Evolutionary conservation across 2,113 vertebrate species (phyloP).

Genomic region (Gorilla gorilla): DNA sequence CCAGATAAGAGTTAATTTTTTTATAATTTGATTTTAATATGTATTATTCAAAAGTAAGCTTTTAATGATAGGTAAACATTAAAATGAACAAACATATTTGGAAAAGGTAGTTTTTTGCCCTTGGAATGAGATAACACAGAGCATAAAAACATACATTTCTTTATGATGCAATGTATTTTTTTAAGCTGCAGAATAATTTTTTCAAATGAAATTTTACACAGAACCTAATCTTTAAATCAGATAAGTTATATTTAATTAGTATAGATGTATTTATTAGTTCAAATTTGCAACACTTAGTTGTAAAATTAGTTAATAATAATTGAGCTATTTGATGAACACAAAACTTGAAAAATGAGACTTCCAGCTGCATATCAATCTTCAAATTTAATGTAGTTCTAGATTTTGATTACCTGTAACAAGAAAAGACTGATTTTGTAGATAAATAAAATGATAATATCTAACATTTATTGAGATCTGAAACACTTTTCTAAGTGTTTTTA

Average conservation of each 20-base stretch:
- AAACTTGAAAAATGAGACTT: slow-evolving; percentile 43
- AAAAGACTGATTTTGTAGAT: not conserved
- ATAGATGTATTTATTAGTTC: slow-evolving; percentile 8
- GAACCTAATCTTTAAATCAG: not conserved
- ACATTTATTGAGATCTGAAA: not conserved
- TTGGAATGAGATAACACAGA: not conserved
- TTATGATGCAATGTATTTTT: not conserved
- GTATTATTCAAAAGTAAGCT: not conserved
- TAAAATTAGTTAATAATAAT: slow-evolving; percentile 35
- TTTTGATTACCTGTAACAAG: not conserved
- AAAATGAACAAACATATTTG: slow-evolving; percentile 21
- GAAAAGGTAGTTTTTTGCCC: not conserved
- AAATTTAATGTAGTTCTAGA: not conserved
- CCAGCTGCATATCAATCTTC: not conserved
- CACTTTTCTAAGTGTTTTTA: not conserved
- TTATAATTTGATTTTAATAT: slow-evolving; percentile 10
- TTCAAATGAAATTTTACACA: not conserved
- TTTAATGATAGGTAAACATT: not conserved
- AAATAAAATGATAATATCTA: not conserved
- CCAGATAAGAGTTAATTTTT: not conserved
- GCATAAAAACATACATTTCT: not conserved
- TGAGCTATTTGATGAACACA: not conserved
- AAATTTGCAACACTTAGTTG: not conserved
- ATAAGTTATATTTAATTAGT: not conserved
- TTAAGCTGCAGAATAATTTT: not conserved